Conservation (phyloP, 2,888 invertebrate species). For the Magallana nippona region DNA sequence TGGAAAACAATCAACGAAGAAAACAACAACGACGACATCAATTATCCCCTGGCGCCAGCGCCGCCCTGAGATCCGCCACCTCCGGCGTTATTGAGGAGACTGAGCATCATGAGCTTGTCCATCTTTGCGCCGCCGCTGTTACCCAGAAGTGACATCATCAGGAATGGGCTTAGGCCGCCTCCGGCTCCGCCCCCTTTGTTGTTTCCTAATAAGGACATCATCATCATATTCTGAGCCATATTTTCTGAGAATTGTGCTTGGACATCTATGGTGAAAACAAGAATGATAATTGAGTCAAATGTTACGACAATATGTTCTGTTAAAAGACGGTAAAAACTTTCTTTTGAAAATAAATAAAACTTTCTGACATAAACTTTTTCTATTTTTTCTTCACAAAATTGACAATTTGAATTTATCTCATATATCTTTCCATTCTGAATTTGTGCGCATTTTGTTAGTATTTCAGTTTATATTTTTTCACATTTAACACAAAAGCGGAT, state of each 20-base stretch:
- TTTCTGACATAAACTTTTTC: too few relatives aligned
- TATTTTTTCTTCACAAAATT: too few relatives aligned
- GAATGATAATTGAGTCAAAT: neutral
- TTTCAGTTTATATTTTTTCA: too few relatives aligned
- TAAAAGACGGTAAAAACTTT: too few relatives aligned
- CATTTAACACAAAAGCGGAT: too few relatives aligned
- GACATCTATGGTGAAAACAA: neutral
- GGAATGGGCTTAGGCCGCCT: neutral
- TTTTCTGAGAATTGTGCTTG: conserved; percentile 21
- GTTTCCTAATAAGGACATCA: neutral
- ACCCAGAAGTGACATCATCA: neutral
- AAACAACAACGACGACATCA: neutral
- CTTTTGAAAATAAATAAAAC: too few relatives aligned
- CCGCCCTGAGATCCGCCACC: neutral
- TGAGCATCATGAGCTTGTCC: conserved; percentile 8
- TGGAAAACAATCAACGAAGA: neutral
- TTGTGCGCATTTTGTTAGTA: too few relatives aligned
- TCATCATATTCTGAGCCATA: conserved; percentile 30
- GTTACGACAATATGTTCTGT: neutral
- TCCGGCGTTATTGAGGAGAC: neutral
- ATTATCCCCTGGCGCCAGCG: neutral
- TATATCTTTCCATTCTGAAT: too few relatives aligned
- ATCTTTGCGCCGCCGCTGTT: conserved; percentile 10
- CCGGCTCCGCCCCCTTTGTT: neutral
- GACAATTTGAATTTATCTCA: too few relatives aligned